These are phyloP conservation scores for Cyprinella venusta DNA, from an alignment of 2,797 vertebrate species.

Conservation along the genomic window DNA sequence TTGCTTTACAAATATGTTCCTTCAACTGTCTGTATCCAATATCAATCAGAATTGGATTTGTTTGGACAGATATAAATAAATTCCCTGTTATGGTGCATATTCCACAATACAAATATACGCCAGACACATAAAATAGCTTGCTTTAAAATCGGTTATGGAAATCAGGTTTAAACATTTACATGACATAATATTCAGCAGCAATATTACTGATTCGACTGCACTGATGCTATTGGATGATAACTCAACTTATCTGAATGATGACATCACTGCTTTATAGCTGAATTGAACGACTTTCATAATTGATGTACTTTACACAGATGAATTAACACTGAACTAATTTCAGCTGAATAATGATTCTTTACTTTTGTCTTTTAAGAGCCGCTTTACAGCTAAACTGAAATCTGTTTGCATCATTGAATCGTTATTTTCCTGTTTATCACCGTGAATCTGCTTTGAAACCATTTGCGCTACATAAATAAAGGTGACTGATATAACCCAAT, in stretches of 20 bases:
- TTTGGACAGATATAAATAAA: background rate
- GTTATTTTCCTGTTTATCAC: too few species aligned
- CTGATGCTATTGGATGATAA: background rate
- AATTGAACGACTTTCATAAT: background rate
- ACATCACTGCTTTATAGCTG: background rate
- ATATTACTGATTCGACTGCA: background rate
- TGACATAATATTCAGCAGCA: background rate
- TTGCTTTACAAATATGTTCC: background rate
- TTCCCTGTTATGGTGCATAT: background rate
- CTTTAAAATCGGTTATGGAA: background rate
- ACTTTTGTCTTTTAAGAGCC: background rate
- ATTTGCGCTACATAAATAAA: too few species aligned
- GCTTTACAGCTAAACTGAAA: background rate
- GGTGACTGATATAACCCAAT: background rate
- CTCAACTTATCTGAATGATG: background rate
- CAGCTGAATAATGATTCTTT: background rate
- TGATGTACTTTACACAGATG: background rate
- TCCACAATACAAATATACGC: background rate
- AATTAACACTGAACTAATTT: background rate
- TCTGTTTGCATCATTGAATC: too few species aligned
- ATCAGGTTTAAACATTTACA: background rate
- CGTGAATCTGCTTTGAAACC: background rate
- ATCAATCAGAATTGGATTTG: background rate
- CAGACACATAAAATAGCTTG: background rate
- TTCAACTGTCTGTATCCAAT: background rate